phyloP scores from a whole-genome alignment of 2,888 invertebrate species.

The Myopa testacea region DNA sequence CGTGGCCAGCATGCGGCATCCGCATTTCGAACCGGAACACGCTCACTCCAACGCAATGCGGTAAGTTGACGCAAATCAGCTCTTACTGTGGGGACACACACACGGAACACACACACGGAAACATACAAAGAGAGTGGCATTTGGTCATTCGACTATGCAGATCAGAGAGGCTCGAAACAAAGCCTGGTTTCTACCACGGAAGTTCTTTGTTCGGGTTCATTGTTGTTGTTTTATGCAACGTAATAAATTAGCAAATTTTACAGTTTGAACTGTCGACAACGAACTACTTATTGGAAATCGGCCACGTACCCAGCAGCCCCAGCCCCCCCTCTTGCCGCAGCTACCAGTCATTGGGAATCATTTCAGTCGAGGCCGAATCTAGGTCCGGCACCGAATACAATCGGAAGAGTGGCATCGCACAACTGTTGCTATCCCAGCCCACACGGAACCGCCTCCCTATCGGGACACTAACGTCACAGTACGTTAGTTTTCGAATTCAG shows the following conservation, averaged over 20 bases:
- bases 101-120: not conserved
- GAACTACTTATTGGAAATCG: constrained; percentile 3
- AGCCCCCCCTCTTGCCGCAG: not conserved
- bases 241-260: constrained; percentile 35
- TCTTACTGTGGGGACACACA: not conserved
- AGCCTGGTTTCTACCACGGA: constrained; percentile 9
- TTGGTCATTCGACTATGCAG: constrained; percentile 20
- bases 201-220: constrained; percentile 18
- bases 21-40: constrained; percentile 7
- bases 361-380: constrained; percentile 9
- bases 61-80: not conserved
- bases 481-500: not conserved
- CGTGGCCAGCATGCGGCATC: not conserved
- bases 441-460: not conserved
- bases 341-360: constrained; percentile 28
- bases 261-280: constrained; percentile 28
- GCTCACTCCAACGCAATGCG: not conserved
- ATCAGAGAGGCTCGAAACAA: not conserved
- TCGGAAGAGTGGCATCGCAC: constrained; percentile 32
- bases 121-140: not conserved
- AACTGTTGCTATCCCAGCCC: constrained; percentile 28
- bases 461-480: not conserved
- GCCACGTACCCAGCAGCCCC: not conserved
- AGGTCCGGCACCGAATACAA: constrained; percentile 16
- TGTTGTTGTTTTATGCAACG: constrained; percentile 2